These are phyloP conservation scores for Hypotaenidia okinawae DNA, from an alignment of 2,797 vertebrate species.

Conservation along the genomic window DNA sequence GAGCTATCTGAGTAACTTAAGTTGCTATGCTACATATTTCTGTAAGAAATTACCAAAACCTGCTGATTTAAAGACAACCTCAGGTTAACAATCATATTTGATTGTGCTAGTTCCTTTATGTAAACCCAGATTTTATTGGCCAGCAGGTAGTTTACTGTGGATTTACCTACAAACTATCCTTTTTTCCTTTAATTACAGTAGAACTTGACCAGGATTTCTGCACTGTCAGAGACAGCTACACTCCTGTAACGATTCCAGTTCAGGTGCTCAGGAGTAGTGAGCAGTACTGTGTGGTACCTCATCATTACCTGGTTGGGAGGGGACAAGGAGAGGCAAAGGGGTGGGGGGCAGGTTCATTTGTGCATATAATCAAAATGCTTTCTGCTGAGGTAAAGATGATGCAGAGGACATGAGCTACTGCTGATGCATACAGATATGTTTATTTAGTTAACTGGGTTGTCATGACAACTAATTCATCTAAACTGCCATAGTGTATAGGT, in stretches of 20 bases:
- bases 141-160: not conserved
- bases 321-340: not conserved
- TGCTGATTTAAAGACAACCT: not conserved
- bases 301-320: not conserved
- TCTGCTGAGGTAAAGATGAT: not conserved
- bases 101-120: not conserved
- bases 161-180: not conserved
- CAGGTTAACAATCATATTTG: not conserved
- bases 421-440: slow-evolving; percentile 24
- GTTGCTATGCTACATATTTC: not conserved
- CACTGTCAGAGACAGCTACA: not conserved
- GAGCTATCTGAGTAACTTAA: not conserved
- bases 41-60: not conserved
- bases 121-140: not conserved
- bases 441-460: slow-evolving; percentile 59
- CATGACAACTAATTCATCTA: slow-evolving; percentile 52
- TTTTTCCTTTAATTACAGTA: not conserved
- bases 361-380: not conserved
- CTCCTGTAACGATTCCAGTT: not conserved
- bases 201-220: not conserved
- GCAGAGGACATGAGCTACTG: not conserved
- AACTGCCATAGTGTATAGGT: not conserved
- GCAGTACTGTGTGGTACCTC: not conserved
- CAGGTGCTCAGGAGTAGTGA: not conserved
- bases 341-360: not conserved